These are phyloP conservation scores for Gavialis gangeticus DNA, from an alignment of 2,113 vertebrate genomes.

Conservation along the genomic window DNA sequence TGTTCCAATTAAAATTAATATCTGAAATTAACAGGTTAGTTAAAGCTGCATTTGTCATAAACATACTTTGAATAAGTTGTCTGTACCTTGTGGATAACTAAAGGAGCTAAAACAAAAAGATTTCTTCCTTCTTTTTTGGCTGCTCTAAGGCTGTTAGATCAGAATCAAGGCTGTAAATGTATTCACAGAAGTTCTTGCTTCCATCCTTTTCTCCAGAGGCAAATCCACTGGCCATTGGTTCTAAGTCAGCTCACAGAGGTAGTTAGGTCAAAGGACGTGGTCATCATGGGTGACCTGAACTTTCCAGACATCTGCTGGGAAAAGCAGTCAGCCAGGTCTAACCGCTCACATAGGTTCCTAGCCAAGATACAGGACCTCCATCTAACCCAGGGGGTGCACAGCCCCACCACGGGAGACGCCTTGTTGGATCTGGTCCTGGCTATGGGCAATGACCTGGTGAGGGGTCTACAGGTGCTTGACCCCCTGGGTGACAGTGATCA, in stretches of 20 bases:
- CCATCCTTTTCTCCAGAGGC: background rate
- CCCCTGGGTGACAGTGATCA: too few relatives aligned
- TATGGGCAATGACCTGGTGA: too few relatives aligned
- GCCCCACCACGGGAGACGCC: too few relatives aligned
- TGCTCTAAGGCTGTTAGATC: background rate
- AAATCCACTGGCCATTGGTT: background rate
- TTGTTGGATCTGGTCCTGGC: too few relatives aligned
- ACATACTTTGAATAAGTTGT: background rate
- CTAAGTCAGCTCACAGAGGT: background rate
- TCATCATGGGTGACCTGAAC: too few relatives aligned
- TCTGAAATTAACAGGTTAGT: background rate
- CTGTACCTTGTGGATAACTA: background rate
- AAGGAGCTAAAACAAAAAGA: background rate
- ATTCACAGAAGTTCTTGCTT: background rate
- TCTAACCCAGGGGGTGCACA: too few relatives aligned
- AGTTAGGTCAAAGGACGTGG: too few relatives aligned
- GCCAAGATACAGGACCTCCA: too few relatives aligned
- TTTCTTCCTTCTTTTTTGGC: background rate
- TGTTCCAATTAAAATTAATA: background rate
- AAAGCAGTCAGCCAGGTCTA: too few relatives aligned
- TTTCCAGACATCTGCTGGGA: too few relatives aligned
- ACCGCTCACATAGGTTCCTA: too few relatives aligned
- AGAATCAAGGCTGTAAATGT: background rate
- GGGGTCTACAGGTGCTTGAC: too few relatives aligned
- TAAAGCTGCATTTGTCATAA: background rate